These are phyloP conservation scores for Takifugu flavidus DNA, from an alignment of 2,113 vertebrate genomes.

Conservation along the genomic window DNA sequence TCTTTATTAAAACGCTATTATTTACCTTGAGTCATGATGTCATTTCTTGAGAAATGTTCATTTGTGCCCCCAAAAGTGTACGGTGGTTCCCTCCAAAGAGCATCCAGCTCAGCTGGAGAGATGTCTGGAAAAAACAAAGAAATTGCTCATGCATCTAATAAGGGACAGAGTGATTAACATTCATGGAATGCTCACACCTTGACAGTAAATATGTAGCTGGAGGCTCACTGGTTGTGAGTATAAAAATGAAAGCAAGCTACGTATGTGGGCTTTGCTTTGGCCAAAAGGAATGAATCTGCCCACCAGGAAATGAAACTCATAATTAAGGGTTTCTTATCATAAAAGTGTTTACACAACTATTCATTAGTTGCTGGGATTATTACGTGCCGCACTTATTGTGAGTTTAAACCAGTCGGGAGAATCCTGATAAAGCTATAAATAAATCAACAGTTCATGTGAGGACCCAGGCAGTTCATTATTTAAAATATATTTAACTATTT, in stretches of 20 bases:
- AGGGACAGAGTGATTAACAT: not conserved
- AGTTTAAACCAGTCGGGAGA: not conserved
- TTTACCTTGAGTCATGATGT: slow-evolving; percentile 76
- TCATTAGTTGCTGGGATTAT: not conserved
- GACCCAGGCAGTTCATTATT: not conserved
- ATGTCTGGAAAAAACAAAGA: slow-evolving; percentile 57
- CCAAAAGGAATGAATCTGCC: not conserved
- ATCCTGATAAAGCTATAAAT: not conserved
- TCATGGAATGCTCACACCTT: not conserved
- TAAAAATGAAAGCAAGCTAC: too few species aligned
- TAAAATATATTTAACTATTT: not conserved
- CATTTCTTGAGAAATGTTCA: slow-evolving; percentile 71
- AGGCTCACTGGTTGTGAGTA: not conserved
- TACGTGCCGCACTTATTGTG: not conserved
- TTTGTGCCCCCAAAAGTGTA: slow-evolving; percentile 68
- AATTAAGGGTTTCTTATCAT: too few species aligned
- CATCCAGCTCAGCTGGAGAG: slow-evolving; percentile 77
- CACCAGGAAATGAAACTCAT: not conserved
- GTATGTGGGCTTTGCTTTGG: not conserved
- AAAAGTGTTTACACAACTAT: not conserved
- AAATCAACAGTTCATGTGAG: not conserved
- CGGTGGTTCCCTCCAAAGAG: slow-evolving; percentile 74
- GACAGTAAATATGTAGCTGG: not conserved
- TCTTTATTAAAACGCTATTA: not conserved
- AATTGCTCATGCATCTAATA: not conserved